Evolutionary conservation across 2,888 invertebrate species (phyloP).

Genomic region (Sceliomorpha sp.): DNA sequence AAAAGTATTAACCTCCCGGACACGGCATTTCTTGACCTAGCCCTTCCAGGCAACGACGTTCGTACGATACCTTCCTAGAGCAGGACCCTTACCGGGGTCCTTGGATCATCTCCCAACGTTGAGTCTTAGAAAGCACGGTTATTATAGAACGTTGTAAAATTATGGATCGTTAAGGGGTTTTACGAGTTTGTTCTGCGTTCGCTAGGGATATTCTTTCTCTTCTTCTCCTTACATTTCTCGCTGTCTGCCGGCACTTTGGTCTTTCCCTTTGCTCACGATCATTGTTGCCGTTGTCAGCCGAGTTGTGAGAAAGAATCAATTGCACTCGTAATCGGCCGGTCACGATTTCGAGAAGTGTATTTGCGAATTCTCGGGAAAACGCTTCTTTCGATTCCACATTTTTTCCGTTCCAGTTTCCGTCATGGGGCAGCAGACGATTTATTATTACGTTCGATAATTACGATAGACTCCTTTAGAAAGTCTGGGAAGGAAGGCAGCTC

Average conservation of each 20-base stretch:
- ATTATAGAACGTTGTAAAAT: conserved; percentile 76
- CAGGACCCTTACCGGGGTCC: conserved; percentile 23
- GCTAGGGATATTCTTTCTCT: conserved; percentile 59
- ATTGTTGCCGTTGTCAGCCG: conserved; percentile 43
- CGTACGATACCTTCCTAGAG: conserved; percentile 14
- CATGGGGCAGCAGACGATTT: no score
- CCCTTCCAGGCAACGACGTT: conserved; percentile 14
- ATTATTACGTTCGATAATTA: no score
- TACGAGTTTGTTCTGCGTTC: conserved; percentile 75
- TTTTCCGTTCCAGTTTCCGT: neutral
- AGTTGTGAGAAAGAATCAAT: conserved; percentile 44
- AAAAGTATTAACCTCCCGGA: conserved; percentile 54
- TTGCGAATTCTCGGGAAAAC: neutral
- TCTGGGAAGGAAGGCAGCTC: no score
- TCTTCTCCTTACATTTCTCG: conserved; percentile 26
- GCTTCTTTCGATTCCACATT: neutral
- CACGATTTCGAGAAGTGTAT: conserved; percentile 36
- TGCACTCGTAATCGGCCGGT: conserved; percentile 32
- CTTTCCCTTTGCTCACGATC: conserved; percentile 29
- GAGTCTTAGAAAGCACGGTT: conserved; percentile 61
- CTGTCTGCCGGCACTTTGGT: conserved; percentile 34
- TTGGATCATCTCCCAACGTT: conserved; percentile 33
- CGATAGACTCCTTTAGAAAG: no score
- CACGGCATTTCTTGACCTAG: conserved; percentile 29
- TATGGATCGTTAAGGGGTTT: conserved; percentile 76